Evolutionary conservation across 2,113 vertebrate species (phyloP).

Genomic region (Pipra filicauda): DNA sequence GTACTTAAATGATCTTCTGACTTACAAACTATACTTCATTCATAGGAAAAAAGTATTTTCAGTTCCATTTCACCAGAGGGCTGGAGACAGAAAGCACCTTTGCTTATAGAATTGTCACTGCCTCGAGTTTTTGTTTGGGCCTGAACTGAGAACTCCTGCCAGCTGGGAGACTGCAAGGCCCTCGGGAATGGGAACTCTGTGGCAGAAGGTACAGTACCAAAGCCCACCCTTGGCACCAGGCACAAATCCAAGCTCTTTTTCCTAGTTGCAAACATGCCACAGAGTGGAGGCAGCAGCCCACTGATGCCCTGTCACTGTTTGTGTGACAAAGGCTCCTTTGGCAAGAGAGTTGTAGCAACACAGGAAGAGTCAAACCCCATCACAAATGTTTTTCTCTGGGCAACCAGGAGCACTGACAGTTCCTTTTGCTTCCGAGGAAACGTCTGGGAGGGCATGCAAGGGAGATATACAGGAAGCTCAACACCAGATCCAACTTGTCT

Average conservation of each 20-base stretch:
- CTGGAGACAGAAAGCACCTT: background rate
- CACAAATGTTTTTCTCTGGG: background rate
- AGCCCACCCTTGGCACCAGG: background rate
- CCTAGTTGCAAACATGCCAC: background rate
- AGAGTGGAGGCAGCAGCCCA: background rate
- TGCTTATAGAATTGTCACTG: fast-evolving
- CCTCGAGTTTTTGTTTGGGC: background rate
- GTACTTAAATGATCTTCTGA: background rate
- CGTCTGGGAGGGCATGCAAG: background rate
- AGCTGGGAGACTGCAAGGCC: background rate
- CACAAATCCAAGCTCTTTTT: background rate
- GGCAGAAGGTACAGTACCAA: background rate
- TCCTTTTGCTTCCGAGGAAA: background rate
- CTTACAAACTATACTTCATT: background rate
- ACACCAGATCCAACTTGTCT: conserved; percentile 57
- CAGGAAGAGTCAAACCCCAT: background rate
- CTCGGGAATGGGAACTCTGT: background rate
- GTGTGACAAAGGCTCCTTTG: background rate
- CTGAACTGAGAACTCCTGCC: background rate
- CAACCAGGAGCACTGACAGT: background rate
- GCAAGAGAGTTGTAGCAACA: background rate
- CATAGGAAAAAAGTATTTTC: background rate
- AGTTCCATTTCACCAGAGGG: background rate
- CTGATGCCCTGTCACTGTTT: background rate
- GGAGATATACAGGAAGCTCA: conserved; percentile 18